Conservation (phyloP, 64 coral and sea anemone genomes). For the Platygyra sinensis region DNA sequence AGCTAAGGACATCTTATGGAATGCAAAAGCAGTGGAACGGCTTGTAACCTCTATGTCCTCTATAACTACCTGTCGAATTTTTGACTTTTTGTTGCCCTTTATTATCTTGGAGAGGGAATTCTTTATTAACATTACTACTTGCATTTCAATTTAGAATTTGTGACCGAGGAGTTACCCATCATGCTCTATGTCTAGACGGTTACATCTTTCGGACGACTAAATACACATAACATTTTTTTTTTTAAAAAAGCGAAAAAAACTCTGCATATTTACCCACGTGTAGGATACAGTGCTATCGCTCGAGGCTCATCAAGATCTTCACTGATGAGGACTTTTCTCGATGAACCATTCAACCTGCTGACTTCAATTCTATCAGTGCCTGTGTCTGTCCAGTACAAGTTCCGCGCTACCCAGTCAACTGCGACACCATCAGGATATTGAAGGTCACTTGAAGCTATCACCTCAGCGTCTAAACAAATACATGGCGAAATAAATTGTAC, state of each 20-base stretch:
- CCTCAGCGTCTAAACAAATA: constrained; percentile 37
- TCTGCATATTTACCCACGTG: constrained; percentile 48
- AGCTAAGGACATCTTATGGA: too few species aligned
- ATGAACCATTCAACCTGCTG: constrained; percentile 66
- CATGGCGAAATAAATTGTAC: background rate
- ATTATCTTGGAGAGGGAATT: too few species aligned
- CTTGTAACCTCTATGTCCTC: too few species aligned
- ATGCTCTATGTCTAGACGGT: too few species aligned
- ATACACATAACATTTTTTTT: background rate
- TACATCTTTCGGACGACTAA: too few species aligned
- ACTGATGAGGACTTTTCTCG: constrained; percentile 72
- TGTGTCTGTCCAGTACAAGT: constrained; percentile 93
- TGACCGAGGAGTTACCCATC: too few species aligned
- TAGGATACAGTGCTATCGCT: constrained; percentile 82
- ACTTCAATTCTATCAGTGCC: constrained; percentile 85
- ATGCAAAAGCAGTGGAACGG: too few species aligned
- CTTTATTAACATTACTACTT: too few species aligned
- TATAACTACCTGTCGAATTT: too few species aligned
- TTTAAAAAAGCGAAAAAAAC: background rate
- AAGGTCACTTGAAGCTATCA: constrained; percentile 49
- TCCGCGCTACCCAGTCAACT: constrained; percentile 87
- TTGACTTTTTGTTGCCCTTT: too few species aligned
- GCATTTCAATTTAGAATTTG: too few species aligned
- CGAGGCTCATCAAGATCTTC: constrained; percentile 75
- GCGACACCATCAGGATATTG: constrained; percentile 81